Percentiles rank a stretch among this genome's conserved stretches.
phyloP scores from a whole-genome alignment of 2,888 invertebrate genomes.

The Orthosia cruda region DNA sequence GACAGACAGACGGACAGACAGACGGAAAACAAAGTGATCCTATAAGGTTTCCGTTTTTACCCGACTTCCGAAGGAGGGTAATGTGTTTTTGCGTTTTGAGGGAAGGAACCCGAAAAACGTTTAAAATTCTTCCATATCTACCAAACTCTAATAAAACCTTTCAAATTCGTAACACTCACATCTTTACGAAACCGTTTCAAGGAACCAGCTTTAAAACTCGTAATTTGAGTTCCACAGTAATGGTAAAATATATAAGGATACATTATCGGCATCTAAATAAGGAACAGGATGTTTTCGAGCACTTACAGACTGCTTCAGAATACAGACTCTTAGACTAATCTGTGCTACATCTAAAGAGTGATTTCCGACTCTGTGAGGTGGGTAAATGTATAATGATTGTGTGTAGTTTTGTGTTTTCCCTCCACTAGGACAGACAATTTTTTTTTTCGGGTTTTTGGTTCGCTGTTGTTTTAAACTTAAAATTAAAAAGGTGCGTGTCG shows the following conservation, averaged over 20 bases:
- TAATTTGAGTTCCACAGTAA: neutral
- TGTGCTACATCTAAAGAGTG: constrained; percentile 18
- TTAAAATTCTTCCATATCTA: too few relatives aligned
- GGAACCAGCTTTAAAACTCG: neutral
- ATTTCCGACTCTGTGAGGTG: constrained; percentile 4
- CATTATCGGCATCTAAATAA: constrained; percentile 31
- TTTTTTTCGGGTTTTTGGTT: neutral
- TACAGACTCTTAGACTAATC: constrained; percentile 22
- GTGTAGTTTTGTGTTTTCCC: neutral
- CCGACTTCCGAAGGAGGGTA: too few relatives aligned
- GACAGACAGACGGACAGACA: too few relatives aligned
- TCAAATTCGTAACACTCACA: neutral
- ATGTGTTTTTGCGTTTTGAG: too few relatives aligned
- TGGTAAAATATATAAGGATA: constrained; percentile 15
- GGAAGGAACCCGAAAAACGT: neutral
- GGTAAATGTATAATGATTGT: neutral
- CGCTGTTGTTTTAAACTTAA: too few relatives aligned
- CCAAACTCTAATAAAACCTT: too few relatives aligned
- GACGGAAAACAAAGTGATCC: too few relatives aligned
- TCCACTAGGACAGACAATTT: neutral
- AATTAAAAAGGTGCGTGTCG: too few relatives aligned
- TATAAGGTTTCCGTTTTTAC: too few relatives aligned
- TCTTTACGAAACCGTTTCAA: neutral
- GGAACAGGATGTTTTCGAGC: constrained; percentile 54
- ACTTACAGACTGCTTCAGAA: constrained; percentile 6